A percentile compares a stretch with the other conserved stretches of the same genome.
phyloP scores from a whole-genome alignment of 2,888 invertebrate species.

The Proisotoma minuta region DNA sequence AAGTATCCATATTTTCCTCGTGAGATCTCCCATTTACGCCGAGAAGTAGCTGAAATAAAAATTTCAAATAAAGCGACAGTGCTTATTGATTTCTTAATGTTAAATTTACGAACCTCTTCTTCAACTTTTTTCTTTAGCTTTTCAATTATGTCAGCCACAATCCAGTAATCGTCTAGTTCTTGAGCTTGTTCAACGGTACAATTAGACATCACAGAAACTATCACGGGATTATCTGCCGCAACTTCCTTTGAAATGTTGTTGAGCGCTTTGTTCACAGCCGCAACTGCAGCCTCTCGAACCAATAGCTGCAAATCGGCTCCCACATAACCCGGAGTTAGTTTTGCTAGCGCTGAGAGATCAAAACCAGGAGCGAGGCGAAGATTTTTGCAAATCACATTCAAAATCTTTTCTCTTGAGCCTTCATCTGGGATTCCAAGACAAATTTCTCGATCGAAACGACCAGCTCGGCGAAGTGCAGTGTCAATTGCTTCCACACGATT shows the following conservation, averaged over 20 bases:
- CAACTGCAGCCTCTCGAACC: slow-evolving; percentile 79
- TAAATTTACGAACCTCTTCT: neutral
- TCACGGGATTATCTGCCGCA: neutral
- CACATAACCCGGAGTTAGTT: slow-evolving; percentile 89
- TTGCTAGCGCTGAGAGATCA: slow-evolving; percentile 68
- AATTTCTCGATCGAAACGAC: slow-evolving; percentile 91
- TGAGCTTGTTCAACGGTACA: no score
- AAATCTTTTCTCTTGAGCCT: slow-evolving; percentile 72
- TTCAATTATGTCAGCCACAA: no score
- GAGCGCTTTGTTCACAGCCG: slow-evolving; percentile 57
- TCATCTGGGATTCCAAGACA: slow-evolving; percentile 88
- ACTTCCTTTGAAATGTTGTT: no score
- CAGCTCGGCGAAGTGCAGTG: slow-evolving; percentile 83
- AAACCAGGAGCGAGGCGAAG: slow-evolving; percentile 67
- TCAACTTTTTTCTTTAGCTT: slow-evolving; percentile 26
- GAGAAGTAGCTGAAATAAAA: no score
- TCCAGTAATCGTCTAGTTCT: no score
- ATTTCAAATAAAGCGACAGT: neutral
- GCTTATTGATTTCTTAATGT: neutral
- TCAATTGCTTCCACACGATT: slow-evolving; percentile 89
- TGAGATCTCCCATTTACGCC: no score
- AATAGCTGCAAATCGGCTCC: slow-evolving; percentile 88
- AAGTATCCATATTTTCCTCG: slow-evolving; percentile 26
- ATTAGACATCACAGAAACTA: no score
- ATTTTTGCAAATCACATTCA: slow-evolving; percentile 66